Percentiles rank a stretch among this genome's conserved stretches.
These are phyloP conservation scores for Lepidurus couesii DNA, from an alignment of 1,140 invertebrate species.

Conservation along the genomic window DNA sequence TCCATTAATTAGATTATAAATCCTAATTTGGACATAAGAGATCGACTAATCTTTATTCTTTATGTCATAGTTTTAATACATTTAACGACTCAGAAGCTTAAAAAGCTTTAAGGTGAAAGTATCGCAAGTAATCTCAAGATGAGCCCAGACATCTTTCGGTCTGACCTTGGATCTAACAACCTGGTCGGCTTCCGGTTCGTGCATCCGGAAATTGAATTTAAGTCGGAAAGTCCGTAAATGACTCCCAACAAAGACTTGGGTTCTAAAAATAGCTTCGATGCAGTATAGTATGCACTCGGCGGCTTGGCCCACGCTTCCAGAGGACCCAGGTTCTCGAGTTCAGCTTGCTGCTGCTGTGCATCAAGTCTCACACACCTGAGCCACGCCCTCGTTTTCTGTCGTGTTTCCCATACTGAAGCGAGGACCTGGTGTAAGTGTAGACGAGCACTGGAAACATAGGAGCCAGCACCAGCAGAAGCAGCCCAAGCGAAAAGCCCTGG, in stretches of 20 bases:
- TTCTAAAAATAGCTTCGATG: no score
- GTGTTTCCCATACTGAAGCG: neutral
- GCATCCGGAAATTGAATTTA: neutral
- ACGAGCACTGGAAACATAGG: neutral
- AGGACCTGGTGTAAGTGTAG: neutral
- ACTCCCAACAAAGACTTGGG: no score
- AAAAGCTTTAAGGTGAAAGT: no score
- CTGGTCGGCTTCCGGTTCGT: neutral
- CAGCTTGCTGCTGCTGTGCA: conserved; percentile 4
- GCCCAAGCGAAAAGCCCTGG: conserved; percentile 16
- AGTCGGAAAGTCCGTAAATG: no score
- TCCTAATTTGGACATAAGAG: no score
- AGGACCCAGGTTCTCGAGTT: neutral
- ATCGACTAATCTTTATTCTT: no score
- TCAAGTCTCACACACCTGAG: conserved; percentile 5
- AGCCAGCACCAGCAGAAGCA: neutral
- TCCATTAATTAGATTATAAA: no score
- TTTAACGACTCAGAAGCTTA: no score
- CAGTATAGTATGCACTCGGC: no score
- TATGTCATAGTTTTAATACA: no score
- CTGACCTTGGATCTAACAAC: neutral
- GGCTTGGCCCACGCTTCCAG: no score
- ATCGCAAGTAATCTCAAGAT: no score
- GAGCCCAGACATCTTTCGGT: neutral
- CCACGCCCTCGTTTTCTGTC: neutral